These are phyloP conservation scores for Amiota communis DNA, from an alignment of 2,888 invertebrate species.

Conservation along the genomic window DNA sequence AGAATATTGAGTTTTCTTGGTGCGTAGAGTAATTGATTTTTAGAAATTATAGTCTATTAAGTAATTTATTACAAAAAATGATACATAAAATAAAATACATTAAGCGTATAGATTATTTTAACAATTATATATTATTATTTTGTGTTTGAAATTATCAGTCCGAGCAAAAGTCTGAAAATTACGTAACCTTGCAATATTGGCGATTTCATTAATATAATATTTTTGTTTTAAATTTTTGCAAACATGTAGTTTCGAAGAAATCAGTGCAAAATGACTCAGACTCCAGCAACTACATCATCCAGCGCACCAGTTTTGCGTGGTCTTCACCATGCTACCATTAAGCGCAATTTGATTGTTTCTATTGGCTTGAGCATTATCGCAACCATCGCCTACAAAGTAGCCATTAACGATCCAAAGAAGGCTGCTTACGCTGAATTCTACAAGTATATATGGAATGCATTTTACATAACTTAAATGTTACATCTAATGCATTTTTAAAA, in stretches of 20 bases:
- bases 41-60: too few relatives aligned
- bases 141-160: too few relatives aligned
- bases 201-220: constrained; percentile 59
- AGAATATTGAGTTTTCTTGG: too few relatives aligned
- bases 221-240: constrained; percentile 1
- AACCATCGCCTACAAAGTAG: constrained; percentile 74
- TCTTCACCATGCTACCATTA: constrained; percentile 79
- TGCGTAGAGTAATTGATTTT: too few relatives aligned
- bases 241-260: constrained; percentile 28
- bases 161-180: constrained; percentile 31
- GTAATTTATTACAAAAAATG: too few relatives aligned
- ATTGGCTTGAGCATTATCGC: constrained; percentile 68
- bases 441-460: constrained; percentile 76
- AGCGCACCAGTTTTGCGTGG: constrained; percentile 80
- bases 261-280: constrained; percentile 60
- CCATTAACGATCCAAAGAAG: constrained; percentile 76
- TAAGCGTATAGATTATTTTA: too few relatives aligned
- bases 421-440: constrained; percentile 82
- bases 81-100: too few relatives aligned
- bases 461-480: constrained; percentile 3
- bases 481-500: constrained; percentile 9
- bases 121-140: too few relatives aligned
- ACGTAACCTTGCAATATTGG: constrained; percentile 43
- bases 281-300: constrained; percentile 67
- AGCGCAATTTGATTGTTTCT: constrained; percentile 76